Base-by-base conservation (phyloP, 2,888 invertebrate species). In the Synergus gifuensis region DNA sequence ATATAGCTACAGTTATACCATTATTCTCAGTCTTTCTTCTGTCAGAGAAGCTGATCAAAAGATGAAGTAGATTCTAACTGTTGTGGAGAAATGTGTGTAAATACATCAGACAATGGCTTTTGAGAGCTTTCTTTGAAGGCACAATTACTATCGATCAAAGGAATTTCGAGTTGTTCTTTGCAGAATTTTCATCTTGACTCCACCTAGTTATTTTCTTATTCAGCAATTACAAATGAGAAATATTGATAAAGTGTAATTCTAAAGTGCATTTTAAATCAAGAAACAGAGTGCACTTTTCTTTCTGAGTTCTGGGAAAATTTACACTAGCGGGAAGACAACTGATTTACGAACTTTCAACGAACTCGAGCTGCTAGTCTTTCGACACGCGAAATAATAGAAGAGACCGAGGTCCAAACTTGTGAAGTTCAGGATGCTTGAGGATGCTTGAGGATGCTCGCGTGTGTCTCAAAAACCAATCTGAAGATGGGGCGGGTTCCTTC, bases 391-490 rank as follows among this genome's bases (percentile, higher is more conserved):
- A 67, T 67, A 67, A 67, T 67, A 67, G 46, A 22, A 67, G 67
- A 67, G 67, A 18, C 18, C 22, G 46, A 46, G 67, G 44, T 46
- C 18, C 44, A 22, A 67, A 67, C 44, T 67, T 67, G 46, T 22
- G 16, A 67, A 67, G 46, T 67, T 42, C 28, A 28, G 28, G 28
- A 28, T 28, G 28, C 42, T 40, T 18, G 16, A 49, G 5, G 14
- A 67, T 46, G 46, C 42, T 46, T 18, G 16, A 49, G 5, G 14
- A 67, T 46, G 46, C 42, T 46, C 18, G 67, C 12, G 46, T 67
- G 67, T 67, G 44, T 67, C 46, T 67, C 67, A 46, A 67, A 44
- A 67, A 46, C 67, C 67, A 67, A 67, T 46, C 67, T 67, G n/a
- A 64, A 64, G n/a, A 22, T 46, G 18, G 1, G 46, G 16, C 4